These are phyloP conservation scores for Daktulosphaira vitifoliae DNA, from an alignment of 1,140 invertebrate genomes.

Conservation along the genomic window DNA sequence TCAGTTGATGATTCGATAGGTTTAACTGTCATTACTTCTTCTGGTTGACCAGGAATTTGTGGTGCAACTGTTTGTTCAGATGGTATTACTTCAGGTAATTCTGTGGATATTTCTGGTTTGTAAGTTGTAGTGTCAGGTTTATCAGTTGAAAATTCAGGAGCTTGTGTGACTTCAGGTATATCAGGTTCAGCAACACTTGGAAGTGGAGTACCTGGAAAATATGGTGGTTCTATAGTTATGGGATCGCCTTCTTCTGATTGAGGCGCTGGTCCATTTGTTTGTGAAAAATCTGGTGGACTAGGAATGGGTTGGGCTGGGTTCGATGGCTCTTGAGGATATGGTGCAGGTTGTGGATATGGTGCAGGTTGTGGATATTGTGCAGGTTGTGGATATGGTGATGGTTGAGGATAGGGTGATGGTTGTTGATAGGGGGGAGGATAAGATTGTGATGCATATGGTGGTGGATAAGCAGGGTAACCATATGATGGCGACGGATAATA, in stretches of 20 bases:
- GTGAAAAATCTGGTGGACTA: constrained; percentile 24
- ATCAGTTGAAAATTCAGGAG: neutral
- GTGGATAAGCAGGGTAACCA: constrained; percentile 35
- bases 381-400: constrained; percentile 30
- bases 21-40: neutral
- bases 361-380: constrained; percentile 42
- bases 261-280: constrained; percentile 20
- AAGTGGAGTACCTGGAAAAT: neutral
- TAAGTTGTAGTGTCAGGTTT: neutral
- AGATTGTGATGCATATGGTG: constrained; percentile 17
- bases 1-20: neutral
- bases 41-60: constrained; percentile 20
- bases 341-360: constrained; percentile 39
- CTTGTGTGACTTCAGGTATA: constrained; percentile 9
- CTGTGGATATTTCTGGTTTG: constrained; percentile 10
- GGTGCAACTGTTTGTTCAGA: constrained; percentile 24
- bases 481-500: constrained; percentile 30
- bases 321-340: constrained; percentile 40
- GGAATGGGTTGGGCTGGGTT: no score
- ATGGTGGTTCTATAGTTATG: neutral
- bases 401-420: constrained; percentile 35
- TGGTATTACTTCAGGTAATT: constrained; percentile 13
- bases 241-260: neutral
- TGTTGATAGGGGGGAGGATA: constrained; percentile 31
- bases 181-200: constrained; percentile 5